These are phyloP conservation scores for Mantis religiosa DNA, from an alignment of 2,888 invertebrate genomes.

Conservation along the genomic window DNA sequence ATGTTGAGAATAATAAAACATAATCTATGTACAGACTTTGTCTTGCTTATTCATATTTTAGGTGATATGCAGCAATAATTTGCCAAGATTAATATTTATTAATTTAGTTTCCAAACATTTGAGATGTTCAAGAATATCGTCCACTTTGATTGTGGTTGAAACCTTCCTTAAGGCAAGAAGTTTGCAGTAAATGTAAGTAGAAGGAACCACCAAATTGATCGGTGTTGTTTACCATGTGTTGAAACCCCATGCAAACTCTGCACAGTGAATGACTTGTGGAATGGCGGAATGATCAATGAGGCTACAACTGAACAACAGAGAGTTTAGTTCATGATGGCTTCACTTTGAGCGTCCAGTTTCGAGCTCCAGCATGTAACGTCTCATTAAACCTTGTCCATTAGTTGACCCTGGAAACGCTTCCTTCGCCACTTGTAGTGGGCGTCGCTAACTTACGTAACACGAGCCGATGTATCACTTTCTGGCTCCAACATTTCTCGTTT, in stretches of 20 bases:
- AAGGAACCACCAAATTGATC: neutral
- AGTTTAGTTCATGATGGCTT: neutral
- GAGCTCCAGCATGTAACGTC: neutral
- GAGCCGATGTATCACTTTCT: no score
- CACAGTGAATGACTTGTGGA: neutral
- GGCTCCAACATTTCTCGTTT: no score
- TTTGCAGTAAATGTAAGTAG: neutral
- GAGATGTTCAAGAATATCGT: no score
- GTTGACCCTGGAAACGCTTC: neutral
- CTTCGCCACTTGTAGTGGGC: no score
- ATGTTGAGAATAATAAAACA: no score
- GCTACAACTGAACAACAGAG: neutral
- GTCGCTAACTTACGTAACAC: no score
- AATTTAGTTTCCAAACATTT: no score
- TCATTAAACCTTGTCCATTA: neutral
- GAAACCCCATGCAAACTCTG: neutral
- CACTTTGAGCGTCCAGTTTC: neutral
- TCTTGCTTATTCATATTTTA: no score
- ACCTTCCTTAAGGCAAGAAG: neutral
- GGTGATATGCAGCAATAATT: no score
- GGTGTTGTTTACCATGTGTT: neutral
- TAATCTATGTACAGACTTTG: no score
- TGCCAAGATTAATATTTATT: no score
- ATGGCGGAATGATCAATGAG: neutral
- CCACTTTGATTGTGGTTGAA: no score